A percentile compares a stretch with the other conserved stretches of the same genome.
These are phyloP conservation scores for Hippocampus comes DNA, from an alignment of 2,113 vertebrate species.

Conservation along the genomic window DNA sequence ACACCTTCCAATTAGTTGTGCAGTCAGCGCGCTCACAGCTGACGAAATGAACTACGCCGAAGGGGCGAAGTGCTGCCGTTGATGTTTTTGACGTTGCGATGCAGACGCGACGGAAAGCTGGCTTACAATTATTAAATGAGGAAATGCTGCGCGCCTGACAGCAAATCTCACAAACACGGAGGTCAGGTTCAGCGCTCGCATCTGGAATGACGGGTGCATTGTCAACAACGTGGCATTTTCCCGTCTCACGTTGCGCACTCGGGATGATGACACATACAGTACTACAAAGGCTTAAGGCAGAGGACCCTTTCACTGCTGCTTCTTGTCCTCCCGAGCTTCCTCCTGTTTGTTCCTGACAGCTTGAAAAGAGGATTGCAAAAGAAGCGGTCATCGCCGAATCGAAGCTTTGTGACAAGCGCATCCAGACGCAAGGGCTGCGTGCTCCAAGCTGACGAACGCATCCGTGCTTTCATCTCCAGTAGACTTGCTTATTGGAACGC, in stretches of 20 bases:
- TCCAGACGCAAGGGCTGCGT: neutral
- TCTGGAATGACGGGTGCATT: neutral
- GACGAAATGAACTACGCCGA: too few species aligned
- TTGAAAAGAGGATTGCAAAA: slow-evolving; percentile 45
- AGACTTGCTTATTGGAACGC: too few species aligned
- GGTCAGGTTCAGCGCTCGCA: neutral
- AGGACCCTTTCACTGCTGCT: slow-evolving; percentile 17
- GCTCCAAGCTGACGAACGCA: neutral
- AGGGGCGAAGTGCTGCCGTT: too few species aligned
- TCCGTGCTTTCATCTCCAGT: neutral
- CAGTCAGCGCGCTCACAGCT: too few species aligned
- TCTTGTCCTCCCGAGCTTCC: slow-evolving; percentile 27
- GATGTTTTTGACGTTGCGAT: too few species aligned
- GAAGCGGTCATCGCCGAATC: slow-evolving; percentile 55
- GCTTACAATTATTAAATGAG: too few species aligned
- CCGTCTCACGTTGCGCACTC: neutral
- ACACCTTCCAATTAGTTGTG: too few species aligned
- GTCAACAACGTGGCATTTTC: slow-evolving; percentile 4
- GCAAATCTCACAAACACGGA: too few species aligned
- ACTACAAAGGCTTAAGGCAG: slow-evolving; percentile 16
- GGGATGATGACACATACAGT: slow-evolving; percentile 13
- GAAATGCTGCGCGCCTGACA: too few species aligned
- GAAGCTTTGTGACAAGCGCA: slow-evolving; percentile 14
- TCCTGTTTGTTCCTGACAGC: slow-evolving; percentile 53
- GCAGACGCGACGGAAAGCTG: too few species aligned